Evolutionary conservation across 2,113 vertebrate species (phyloP), one percentile per base, ranked within the genome.

Genomic region (Oplegnathus fasciatus): DNA sequence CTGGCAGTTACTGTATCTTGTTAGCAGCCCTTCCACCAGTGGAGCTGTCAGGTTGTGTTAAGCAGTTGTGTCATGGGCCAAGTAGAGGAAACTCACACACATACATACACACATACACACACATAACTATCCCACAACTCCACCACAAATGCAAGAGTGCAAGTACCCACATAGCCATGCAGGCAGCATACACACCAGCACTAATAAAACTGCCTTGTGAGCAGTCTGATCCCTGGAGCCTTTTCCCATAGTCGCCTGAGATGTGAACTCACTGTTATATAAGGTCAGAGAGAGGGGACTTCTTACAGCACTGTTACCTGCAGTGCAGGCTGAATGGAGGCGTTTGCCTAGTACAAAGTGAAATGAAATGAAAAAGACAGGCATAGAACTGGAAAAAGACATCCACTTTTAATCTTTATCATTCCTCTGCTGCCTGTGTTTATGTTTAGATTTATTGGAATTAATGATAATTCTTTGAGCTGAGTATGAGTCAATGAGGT

Each of bases 21-120:
- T 87, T 83, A 85, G 78, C n/a, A 70, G 79, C 62, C 40, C 62
- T 44, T 82, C 52, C 44, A 89, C 87, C 82, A 85, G 82, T 87
- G 73, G 75, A 80, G 72, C 82, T 87, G 89, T 89, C 89, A 80
- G 68, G 34, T 55, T 75, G 64, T 57, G 69, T 91, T 85, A 87
- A 80, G 64, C 46, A 65, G 72, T 62, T 37, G 30, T 77, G 48
- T 83, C 57, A 74, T 1, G 6, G 67, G 54, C 61, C 72, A 80
- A 87, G 75, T 70, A 75, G 71, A 77, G 61, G 24, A 74, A 84
- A 69, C 48, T 44, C 10, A 52, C 28, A 18, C 15, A 42, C 24
- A 22, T 30, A 48, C 15, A 6, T 20, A 48, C 72, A 50, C 72
- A 76, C 20, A 60, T 30, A 34, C 30, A 22, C 57, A 28, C 17